phyloP scores from a whole-genome alignment of 1,140 invertebrate genomes.

The Tachypleus tridentatus region DNA sequence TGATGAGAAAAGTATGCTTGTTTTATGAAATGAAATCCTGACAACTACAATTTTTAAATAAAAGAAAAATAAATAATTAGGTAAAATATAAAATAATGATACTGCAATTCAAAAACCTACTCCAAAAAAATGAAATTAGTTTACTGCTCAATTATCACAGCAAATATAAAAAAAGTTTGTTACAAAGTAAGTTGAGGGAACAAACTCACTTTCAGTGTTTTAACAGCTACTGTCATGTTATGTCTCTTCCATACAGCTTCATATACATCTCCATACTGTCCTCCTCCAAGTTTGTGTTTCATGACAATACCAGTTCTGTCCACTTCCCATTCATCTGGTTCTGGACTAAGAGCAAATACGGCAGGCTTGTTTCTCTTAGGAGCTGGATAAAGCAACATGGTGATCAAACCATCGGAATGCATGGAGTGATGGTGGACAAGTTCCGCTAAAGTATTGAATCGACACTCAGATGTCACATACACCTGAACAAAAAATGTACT shows the following conservation, averaged over 20 bases:
- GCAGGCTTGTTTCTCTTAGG: conserved; percentile 95
- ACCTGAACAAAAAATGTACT: conserved; percentile 35
- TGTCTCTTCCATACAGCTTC: conserved; percentile 98
- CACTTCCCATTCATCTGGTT: conserved; percentile 96
- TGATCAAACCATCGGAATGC: conserved; percentile 88
- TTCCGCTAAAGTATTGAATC: conserved; percentile 94
- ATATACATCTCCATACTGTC: conserved; percentile 99
- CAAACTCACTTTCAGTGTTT: conserved; percentile 66
- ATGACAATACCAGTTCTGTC: conserved; percentile 96
- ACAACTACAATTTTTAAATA: too few relatives aligned
- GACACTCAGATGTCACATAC: conserved; percentile 91
- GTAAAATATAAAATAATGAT: too few relatives aligned
- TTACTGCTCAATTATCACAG: too few relatives aligned
- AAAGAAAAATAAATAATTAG: too few relatives aligned
- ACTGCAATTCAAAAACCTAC: too few relatives aligned
- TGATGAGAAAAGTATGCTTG: too few relatives aligned
- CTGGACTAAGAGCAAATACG: conserved; percentile 75
- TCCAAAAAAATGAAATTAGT: too few relatives aligned
- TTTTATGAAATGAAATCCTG: too few relatives aligned
- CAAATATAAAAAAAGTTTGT: neutral
- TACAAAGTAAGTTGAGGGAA: neutral
- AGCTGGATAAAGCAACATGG: conserved; percentile 90
- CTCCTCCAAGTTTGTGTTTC: conserved; percentile 93
- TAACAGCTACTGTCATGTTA: conserved; percentile 91
- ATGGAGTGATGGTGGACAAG: conserved; percentile 97